phyloP scores from a whole-genome alignment of 1,140 invertebrate species.

The Drosophila murphyi region DNA sequence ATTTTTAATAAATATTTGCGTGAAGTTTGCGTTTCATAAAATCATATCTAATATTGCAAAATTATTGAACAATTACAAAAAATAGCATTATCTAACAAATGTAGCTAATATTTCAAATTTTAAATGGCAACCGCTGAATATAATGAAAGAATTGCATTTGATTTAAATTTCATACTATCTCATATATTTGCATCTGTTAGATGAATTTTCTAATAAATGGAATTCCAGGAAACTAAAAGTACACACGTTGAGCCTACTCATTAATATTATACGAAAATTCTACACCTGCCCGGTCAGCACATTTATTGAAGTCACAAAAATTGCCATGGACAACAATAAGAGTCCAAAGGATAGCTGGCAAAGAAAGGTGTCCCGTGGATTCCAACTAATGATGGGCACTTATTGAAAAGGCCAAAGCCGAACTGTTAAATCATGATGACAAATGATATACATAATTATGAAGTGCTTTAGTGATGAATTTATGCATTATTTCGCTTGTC shows the following conservation, averaged over 20 bases:
- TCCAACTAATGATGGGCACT: constrained; percentile 28
- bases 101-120: neutral
- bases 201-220: no score
- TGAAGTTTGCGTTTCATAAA: no score
- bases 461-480: constrained; percentile 30
- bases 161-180: no score
- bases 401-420: constrained; percentile 35
- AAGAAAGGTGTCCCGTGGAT: constrained; percentile 14
- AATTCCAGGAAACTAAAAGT: neutral
- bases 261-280: neutral
- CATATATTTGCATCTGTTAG: no score
- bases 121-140: neutral
- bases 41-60: no score
- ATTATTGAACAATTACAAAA: no score
- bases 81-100: no score
- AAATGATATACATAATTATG: constrained; percentile 47
- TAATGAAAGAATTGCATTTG: neutral
- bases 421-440: constrained; percentile 46
- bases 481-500: constrained; percentile 34
- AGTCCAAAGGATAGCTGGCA: neutral
- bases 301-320: constrained; percentile 6
- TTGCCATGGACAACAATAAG: neutral
- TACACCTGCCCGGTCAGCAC: neutral
- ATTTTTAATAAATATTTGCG: no score
- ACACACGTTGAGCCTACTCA: neutral